Base-by-base conservation (phyloP, 1,140 invertebrate species). In the Drosophila paulistorum region DNA sequence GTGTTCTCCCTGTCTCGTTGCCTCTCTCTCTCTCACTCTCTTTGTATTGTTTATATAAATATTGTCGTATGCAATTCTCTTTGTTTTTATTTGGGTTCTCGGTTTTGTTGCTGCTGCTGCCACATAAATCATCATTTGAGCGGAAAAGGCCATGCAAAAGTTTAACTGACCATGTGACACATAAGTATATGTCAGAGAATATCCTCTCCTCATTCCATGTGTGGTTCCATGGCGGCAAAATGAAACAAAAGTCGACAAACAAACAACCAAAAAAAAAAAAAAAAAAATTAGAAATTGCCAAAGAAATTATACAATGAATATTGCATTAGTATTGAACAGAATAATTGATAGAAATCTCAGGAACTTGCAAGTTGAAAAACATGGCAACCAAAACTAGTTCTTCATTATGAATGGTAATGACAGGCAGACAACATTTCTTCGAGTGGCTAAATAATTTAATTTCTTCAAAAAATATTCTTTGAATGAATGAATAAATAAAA, bases 131-230 rank as follows among this genome's bases (percentile, higher is more conserved):
- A 77, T 77, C 74, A 74, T 74, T 74, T 68, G 69, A 87, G 57
- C 83, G 82, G 82, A 85, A 85, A 70, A 79, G 75, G 71, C 82
- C 79, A 82, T 85, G 83, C 75, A 79, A 33, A 82, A 85, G 82
- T 79, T 86, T 78, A 85, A 85, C 82, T 82, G 82, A 86, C 82
- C 82, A 81, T 85, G 83, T 82, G 82, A 85, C 82, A 85, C 62
- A 77, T 81, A 85, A 87, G 81, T 85, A 82, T 76, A 72, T 76
- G 45, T 54, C 9, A 37, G 35, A 59, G 33, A 33, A 59, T 39
- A 59, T 59, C 57, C 57, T 39, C 37, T 13, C 35, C 35, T 37
- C 35, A 37, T 37, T 39, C 37, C 37, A 39, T 39, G 11, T 39
- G 37, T n/a, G 37, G 10, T 39, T 10, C 35, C 35, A 37, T 11